These are phyloP conservation scores for Loxodonta africana DNA, from an alignment of 2,113 vertebrate species.

Conservation along the genomic window DNA sequence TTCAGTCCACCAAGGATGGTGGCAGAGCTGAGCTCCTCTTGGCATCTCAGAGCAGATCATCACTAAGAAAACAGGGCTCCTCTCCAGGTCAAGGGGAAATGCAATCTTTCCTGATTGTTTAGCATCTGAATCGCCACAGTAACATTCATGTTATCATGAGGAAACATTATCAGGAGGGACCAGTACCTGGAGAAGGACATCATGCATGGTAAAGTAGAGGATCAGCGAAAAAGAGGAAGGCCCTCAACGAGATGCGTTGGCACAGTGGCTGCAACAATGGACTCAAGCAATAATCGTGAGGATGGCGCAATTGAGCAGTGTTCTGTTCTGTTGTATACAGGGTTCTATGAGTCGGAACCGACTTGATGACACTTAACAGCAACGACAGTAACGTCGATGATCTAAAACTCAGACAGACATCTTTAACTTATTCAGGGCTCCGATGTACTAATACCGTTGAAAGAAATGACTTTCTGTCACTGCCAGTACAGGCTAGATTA, in stretches of 20 bases:
- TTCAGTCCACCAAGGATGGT: not conserved
- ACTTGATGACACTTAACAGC: too few species aligned
- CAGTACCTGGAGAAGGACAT: too few species aligned
- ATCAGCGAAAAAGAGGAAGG: too few species aligned
- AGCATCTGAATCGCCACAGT: fast-evolving
- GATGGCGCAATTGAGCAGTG: too few species aligned
- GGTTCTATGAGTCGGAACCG: too few species aligned
- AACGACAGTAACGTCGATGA: not conserved
- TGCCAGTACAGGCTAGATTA: not conserved
- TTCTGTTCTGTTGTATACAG: too few species aligned
- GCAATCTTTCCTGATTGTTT: slow-evolving; percentile 22
- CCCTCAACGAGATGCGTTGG: too few species aligned
- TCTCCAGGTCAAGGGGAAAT: slow-evolving; percentile 18
- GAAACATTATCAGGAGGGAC: too few species aligned
- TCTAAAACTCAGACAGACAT: not conserved
- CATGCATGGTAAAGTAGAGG: too few species aligned
- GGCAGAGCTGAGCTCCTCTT: not conserved
- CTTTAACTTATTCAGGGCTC: slow-evolving; percentile 33
- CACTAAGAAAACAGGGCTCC: not conserved
- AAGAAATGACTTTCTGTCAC: not conserved
- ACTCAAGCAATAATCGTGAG: too few species aligned
- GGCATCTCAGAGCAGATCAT: not conserved
- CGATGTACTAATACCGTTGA: not conserved
- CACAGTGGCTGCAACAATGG: too few species aligned
- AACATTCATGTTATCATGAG: too few species aligned